Conservation (phyloP, 2,113 vertebrate species). For the Podarcis muralis region DNA sequence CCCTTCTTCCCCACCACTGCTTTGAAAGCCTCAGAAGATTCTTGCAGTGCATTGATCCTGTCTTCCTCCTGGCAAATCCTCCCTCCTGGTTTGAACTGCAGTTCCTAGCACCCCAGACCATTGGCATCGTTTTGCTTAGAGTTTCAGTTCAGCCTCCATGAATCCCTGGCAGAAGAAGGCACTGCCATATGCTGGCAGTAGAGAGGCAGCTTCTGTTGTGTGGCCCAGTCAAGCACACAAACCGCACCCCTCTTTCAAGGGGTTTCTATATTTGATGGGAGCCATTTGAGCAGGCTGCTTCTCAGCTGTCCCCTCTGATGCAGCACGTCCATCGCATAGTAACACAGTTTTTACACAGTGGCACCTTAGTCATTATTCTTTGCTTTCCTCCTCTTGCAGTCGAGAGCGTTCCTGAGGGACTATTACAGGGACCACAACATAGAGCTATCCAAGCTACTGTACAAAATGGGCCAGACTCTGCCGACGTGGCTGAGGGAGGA, state of each 20-base stretch:
- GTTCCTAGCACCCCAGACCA: no score
- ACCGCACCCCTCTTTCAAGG: no score
- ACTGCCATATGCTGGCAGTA: not conserved
- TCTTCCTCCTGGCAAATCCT: not conserved
- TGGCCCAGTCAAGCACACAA: not conserved
- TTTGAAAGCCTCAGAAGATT: not conserved
- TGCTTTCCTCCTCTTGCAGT: slow-evolving; percentile 72
- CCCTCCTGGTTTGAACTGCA: not conserved
- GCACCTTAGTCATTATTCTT: not conserved
- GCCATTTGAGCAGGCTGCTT: no score
- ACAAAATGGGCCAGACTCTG: slow-evolving; percentile 93
- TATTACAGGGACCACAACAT: slow-evolving; percentile 97
- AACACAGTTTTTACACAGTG: not conserved
- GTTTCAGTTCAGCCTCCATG: not conserved
- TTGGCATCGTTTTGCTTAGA: not conserved
- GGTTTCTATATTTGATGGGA: not conserved
- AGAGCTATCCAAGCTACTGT: slow-evolving; percentile 95
- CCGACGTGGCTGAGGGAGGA: slow-evolving; percentile 96
- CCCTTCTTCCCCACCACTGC: no score
- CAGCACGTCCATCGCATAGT: rapidly evolving
- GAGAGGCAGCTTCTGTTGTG: not conserved
- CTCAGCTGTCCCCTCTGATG: not conserved
- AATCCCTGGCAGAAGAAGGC: not conserved
- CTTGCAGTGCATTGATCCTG: not conserved
- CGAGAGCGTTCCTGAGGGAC: slow-evolving; percentile 88